These are phyloP conservation scores for Diachasma alloeum DNA, from an alignment of 1,140 invertebrate genomes.

Conservation along the genomic window DNA sequence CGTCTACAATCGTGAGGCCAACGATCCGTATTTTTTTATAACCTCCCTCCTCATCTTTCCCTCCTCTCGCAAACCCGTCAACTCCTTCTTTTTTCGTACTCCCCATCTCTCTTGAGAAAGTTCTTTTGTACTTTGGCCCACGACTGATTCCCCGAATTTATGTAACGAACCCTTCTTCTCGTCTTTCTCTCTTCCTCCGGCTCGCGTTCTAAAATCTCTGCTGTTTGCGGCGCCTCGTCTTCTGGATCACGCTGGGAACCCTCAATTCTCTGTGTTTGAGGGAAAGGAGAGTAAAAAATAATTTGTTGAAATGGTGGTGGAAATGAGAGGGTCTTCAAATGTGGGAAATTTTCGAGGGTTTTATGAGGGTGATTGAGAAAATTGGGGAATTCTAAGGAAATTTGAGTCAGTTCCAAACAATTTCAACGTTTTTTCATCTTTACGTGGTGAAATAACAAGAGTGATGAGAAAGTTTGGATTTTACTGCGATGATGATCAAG, in stretches of 20 bases:
- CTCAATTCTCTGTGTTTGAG: not conserved
- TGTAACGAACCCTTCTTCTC: conserved; percentile 42
- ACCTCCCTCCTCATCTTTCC: conserved; percentile 38
- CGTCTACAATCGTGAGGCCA: conserved; percentile 37
- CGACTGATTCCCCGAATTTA: conserved; percentile 46
- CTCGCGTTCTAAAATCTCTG: not conserved
- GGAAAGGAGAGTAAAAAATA: not conserved
- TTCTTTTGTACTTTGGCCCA: conserved; percentile 27
- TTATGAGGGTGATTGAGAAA: too few relatives aligned
- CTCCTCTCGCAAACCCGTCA: conserved; percentile 17
- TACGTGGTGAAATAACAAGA: too few relatives aligned
- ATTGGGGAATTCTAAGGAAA: too few relatives aligned
- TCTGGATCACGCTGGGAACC: not conserved
- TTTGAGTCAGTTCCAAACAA: too few relatives aligned
- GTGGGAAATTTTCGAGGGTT: not conserved
- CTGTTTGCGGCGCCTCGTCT: not conserved
- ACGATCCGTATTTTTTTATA: conserved; percentile 38
- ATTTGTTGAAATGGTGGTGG: not conserved
- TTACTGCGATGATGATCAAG: too few relatives aligned
- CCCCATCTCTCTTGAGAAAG: conserved; percentile 4
- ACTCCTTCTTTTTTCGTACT: conserved; percentile 22
- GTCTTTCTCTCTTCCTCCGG: conserved; percentile 29
- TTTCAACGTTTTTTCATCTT: too few relatives aligned
- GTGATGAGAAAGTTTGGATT: too few relatives aligned
- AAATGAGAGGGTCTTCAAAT: not conserved